phyloP scores from a whole-genome alignment of 1,140 invertebrate genomes.

The Melanaphis sacchari region DNA sequence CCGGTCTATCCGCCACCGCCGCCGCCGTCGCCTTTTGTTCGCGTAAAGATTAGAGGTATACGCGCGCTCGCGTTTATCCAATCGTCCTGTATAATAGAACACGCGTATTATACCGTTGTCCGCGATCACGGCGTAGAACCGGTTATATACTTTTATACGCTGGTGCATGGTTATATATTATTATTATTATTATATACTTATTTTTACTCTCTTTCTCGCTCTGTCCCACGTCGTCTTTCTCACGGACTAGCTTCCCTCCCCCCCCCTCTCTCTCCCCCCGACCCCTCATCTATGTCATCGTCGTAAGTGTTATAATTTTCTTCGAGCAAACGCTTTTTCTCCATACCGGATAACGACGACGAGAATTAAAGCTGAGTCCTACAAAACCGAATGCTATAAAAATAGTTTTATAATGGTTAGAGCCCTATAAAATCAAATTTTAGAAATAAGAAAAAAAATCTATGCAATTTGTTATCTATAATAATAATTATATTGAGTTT shows the following conservation, averaged over 20 bases:
- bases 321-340: background rate
- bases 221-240: background rate
- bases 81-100: slow-evolving; percentile 12
- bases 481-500: too few relatives aligned
- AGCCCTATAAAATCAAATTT: too few relatives aligned
- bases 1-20: background rate
- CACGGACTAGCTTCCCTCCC: background rate
- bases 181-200: background rate
- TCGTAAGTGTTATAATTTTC: background rate
- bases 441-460: too few relatives aligned
- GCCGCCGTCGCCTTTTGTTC: background rate
- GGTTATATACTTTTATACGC: slow-evolving; percentile 28
- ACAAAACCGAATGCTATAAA: background rate
- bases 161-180: background rate
- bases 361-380: background rate
- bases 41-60: background rate
- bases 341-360: background rate
- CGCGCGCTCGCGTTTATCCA: background rate
- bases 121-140: slow-evolving; percentile 45
- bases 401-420: too few relatives aligned
- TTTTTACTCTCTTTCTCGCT: background rate
- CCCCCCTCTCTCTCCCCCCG: background rate
- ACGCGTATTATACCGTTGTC: slow-evolving; percentile 32
- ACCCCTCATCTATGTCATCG: background rate
- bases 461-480: too few relatives aligned